Conservation (phyloP, 2,797 vertebrate species). For the Tamandua tetradactyla region DNA sequence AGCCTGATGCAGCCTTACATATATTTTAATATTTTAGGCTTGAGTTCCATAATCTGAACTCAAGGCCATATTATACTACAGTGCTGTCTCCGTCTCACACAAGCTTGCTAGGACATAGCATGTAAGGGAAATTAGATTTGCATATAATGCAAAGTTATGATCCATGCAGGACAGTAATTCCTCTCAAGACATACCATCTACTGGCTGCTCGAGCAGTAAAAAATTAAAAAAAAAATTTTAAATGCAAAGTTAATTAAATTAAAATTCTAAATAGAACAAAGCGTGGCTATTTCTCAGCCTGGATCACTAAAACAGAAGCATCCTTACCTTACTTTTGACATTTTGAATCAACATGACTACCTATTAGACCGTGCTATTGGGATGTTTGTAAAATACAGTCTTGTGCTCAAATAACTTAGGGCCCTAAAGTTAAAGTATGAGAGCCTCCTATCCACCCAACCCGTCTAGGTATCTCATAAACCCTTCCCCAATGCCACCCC, state of each 20-base stretch:
- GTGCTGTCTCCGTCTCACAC: not conserved
- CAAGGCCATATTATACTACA: not conserved
- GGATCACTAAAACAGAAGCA: not conserved
- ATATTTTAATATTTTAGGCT: slow-evolving; percentile 48
- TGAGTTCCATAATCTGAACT: slow-evolving; percentile 45
- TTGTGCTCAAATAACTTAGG: not conserved
- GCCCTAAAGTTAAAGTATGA: not conserved
- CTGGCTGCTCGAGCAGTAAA: not conserved
- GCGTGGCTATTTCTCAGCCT: not conserved
- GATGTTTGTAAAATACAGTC: not conserved
- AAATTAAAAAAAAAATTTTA: not conserved
- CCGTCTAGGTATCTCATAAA: not conserved
- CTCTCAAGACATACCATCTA: not conserved
- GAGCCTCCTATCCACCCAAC: not conserved
- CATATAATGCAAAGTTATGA: not conserved
- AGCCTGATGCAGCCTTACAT: not conserved
- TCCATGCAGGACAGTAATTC: not conserved
- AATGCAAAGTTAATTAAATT: not conserved
- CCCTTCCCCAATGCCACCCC: not conserved
- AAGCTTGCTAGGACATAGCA: not conserved
- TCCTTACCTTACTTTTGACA: not conserved
- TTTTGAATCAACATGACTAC: not conserved
- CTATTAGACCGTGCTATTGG: not conserved
- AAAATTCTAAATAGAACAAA: not conserved
- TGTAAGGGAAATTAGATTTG: slow-evolving; percentile 10